Conservation (phyloP, 2,888 invertebrate species). For the Drosophila paucipuncta region DNA sequence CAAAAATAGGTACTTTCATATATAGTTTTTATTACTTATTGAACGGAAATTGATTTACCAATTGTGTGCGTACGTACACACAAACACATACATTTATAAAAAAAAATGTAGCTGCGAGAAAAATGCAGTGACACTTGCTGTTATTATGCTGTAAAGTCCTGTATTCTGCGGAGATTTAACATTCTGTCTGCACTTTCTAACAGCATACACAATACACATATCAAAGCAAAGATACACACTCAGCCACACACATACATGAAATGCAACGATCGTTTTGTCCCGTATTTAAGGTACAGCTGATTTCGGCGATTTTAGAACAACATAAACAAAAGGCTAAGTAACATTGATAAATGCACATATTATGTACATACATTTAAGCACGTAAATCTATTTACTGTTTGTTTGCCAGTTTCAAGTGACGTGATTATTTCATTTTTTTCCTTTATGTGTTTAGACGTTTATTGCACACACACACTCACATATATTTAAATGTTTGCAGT, state of each 20-base stretch:
- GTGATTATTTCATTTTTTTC: conserved; percentile 1
- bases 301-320: conserved; percentile 16
- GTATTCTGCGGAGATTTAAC: background rate
- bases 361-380: background rate
- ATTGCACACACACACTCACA: background rate
- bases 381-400: conserved; percentile 8
- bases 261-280: conserved; percentile 19
- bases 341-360: conserved; percentile 26
- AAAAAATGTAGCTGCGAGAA: background rate
- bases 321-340: conserved; percentile 47
- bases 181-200: conserved; percentile 16
- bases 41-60: conserved; percentile 3
- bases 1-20: background rate
- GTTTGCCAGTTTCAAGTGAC: conserved; percentile 15
- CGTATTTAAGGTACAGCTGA: conserved; percentile 39
- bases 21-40: conserved; percentile 15
- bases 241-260: background rate
- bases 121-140: background rate
- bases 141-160: conserved; percentile 31
- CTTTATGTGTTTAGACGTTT: conserved; percentile 9
- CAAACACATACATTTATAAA: background rate
- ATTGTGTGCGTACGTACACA: background rate
- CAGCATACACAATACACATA: background rate
- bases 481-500: conserved; percentile 1
- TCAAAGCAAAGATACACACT: background rate